These are phyloP conservation scores for Tethya wilhelma DNA, from an alignment of 37 sponge, comb jelly and placozoan genomes.

Conservation along the genomic window DNA sequence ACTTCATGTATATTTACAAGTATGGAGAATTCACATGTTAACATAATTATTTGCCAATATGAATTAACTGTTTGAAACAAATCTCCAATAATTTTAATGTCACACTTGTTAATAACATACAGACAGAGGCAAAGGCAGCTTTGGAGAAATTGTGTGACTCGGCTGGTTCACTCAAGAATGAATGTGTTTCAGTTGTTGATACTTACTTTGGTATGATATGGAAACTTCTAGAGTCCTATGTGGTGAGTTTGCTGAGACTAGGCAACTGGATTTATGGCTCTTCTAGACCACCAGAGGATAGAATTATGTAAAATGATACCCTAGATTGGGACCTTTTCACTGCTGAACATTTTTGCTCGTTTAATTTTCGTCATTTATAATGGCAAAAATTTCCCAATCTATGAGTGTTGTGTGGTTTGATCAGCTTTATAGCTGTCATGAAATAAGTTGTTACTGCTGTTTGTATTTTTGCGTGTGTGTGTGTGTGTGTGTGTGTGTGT, in stretches of 20 bases:
- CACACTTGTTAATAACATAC: too few relatives aligned
- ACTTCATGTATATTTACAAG: too few relatives aligned
- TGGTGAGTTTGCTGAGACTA: neutral
- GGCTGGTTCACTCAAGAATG: neutral
- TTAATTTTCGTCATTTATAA: too few relatives aligned
- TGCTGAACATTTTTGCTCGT: too few relatives aligned
- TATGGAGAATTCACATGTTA: too few relatives aligned
- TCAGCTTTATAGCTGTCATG: too few relatives aligned
- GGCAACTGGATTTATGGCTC: neutral
- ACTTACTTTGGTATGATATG: conserved; percentile 17
- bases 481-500: conserved; percentile 36
- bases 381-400: neutral
- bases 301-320: neutral
- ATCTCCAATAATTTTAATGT: too few relatives aligned
- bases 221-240: neutral
- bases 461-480: conserved; percentile 15
- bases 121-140: conserved; percentile 5
- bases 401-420: too few relatives aligned
- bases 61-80: too few relatives aligned
- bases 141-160: neutral
- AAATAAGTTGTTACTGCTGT: too few relatives aligned
- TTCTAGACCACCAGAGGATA: too few relatives aligned
- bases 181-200: conserved; percentile 3
- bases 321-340: neutral
- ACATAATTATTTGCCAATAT: too few relatives aligned